A percentile compares a stretch with the other conserved stretches of the same genome.
These are phyloP conservation scores for Druon quercuslanigerum DNA, from an alignment of 1,140 invertebrate genomes.

Conservation along the genomic window DNA sequence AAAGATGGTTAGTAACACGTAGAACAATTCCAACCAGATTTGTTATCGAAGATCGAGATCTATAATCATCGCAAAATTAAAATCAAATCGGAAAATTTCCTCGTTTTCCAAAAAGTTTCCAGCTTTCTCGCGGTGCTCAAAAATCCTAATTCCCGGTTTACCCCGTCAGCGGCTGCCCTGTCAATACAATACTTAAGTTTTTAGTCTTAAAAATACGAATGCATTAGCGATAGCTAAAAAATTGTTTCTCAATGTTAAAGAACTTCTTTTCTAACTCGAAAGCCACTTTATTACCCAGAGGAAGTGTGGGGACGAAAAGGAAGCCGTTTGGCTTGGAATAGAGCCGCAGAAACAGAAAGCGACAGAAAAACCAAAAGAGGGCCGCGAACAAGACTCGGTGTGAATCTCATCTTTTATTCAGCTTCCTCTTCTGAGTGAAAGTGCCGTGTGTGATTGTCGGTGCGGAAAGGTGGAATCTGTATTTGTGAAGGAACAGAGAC, in stretches of 20 bases:
- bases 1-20: too few species aligned
- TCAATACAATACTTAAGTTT: too few species aligned
- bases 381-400: constrained; percentile 68
- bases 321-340: constrained; percentile 39
- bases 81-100: too few species aligned
- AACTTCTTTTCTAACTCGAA: constrained; percentile 25
- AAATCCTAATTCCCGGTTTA: too few species aligned
- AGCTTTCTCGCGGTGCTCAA: too few species aligned
- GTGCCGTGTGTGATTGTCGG: constrained; percentile 51
- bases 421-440: constrained; percentile 43
- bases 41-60: too few species aligned
- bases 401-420: constrained; percentile 75
- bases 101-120: too few species aligned
- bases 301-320: constrained; percentile 41
- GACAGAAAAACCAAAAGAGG: constrained; percentile 63
- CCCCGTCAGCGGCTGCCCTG: too few species aligned
- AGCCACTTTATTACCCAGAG: constrained; percentile 65
- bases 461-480: constrained; percentile 39
- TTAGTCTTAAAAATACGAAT: too few species aligned
- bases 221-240: too few species aligned
- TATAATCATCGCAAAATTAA: too few species aligned
- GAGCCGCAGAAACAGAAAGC: constrained; percentile 50
- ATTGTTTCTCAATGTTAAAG: background rate
- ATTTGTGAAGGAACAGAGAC: constrained; percentile 60
- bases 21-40: too few species aligned